Evolutionary conservation across 1,140 invertebrate genomes (phyloP).

Genomic region (Drosophila pachea): DNA sequence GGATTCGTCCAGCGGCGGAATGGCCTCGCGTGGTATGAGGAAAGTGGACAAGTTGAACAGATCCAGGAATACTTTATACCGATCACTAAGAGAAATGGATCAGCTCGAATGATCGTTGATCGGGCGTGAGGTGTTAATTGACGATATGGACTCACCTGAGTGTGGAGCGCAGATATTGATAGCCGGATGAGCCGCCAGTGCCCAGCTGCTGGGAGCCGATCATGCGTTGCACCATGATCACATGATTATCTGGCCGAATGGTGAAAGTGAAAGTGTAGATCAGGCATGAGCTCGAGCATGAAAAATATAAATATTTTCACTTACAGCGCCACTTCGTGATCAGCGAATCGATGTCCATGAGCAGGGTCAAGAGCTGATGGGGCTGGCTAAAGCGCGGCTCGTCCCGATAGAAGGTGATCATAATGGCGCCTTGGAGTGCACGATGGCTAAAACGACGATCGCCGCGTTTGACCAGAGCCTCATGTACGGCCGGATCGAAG

Average conservation of each 20-base stretch:
- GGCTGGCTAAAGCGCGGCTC: slow-evolving; percentile 98
- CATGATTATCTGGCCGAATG: slow-evolving; percentile 92
- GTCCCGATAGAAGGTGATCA: slow-evolving; percentile 98
- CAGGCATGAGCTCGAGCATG: background rate
- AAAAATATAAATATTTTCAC: slow-evolving; percentile 63
- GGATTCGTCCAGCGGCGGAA: slow-evolving; percentile 90
- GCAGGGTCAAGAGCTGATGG: slow-evolving; percentile 93
- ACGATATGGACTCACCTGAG: slow-evolving; percentile 85
- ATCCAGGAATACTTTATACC: slow-evolving; percentile 99
- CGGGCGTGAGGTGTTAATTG: slow-evolving; percentile 4
- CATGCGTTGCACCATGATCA: slow-evolving; percentile 99
- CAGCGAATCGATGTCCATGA: slow-evolving; percentile 98
- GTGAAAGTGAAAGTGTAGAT: slow-evolving; percentile 25
- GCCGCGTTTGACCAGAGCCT: slow-evolving; percentile 88
- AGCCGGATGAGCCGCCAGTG: slow-evolving; percentile 98
- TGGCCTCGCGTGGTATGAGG: slow-evolving; percentile 92
- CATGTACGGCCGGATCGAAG: slow-evolving; percentile 90
- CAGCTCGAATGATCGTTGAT: slow-evolving; percentile 1
- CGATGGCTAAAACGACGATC: slow-evolving; percentile 94
- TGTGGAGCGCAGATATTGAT: slow-evolving; percentile 98
- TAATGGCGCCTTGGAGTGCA: slow-evolving; percentile 96
- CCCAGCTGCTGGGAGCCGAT: slow-evolving; percentile 97
- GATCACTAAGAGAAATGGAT: slow-evolving; percentile 86
- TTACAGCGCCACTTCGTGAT: slow-evolving; percentile 99
- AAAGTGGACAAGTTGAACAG: slow-evolving; percentile 98